Percentiles rank a stretch among this genome's conserved stretches.
These are phyloP conservation scores for Tinea semifulvella DNA, from an alignment of 2,888 invertebrate species.

Conservation along the genomic window DNA sequence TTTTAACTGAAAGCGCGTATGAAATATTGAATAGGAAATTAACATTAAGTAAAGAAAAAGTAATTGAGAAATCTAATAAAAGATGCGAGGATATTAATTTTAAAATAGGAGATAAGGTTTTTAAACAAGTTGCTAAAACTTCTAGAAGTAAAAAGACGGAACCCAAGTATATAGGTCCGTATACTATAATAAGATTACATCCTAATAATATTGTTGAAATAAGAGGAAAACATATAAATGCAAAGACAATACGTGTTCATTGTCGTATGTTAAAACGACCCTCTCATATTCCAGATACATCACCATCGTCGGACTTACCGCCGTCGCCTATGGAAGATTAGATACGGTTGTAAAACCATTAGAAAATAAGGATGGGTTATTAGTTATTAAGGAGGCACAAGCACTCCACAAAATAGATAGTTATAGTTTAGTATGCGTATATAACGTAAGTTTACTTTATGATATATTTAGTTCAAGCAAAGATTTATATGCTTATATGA, in stretches of 20 bases:
- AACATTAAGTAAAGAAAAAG: constrained; percentile 14
- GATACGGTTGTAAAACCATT: constrained; percentile 1
- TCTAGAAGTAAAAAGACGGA: constrained; percentile 16
- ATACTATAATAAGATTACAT: constrained; percentile 3
- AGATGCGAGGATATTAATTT: constrained; percentile 11
- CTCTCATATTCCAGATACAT: constrained; percentile 4
- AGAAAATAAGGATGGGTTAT: not conserved
- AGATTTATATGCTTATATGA: not conserved
- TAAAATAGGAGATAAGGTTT: constrained; percentile 19
- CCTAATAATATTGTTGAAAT: constrained; percentile 3
- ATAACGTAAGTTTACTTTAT: constrained; percentile 2
- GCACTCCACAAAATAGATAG: constrained; percentile 1
- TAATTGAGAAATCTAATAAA: constrained; percentile 14
- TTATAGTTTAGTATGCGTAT: constrained; percentile 3
- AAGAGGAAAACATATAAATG: constrained; percentile 1
- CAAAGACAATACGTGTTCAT: constrained; percentile 8
- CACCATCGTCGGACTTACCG: not conserved
- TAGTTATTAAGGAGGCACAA: constrained; percentile 4
- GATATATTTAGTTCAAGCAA: constrained; percentile 1
- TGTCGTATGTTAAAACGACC: constrained; percentile 1
- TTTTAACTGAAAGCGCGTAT: not conserved
- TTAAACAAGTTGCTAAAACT: constrained; percentile 19
- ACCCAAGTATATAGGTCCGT: constrained; percentile 1
- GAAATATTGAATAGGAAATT: constrained; percentile 5
- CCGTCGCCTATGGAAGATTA: not conserved